These are phyloP conservation scores for Hydra vulgaris DNA, from an alignment of 30 jellyfish, hydroid and myxozoan genomes.

Conservation along the genomic window DNA sequence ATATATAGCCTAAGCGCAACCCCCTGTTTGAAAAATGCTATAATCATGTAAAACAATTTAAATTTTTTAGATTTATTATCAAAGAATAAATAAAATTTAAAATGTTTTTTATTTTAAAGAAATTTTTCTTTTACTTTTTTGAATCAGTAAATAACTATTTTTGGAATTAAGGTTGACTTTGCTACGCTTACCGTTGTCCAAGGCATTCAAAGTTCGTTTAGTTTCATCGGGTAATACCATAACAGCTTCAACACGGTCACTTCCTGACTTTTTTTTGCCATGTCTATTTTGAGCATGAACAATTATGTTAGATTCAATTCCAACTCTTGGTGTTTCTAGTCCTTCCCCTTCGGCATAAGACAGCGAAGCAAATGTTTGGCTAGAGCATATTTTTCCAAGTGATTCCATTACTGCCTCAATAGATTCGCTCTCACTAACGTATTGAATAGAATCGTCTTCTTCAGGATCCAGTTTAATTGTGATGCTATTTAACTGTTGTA, in stretches of 20 bases:
- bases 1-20: neutral
- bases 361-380: constrained; percentile 88
- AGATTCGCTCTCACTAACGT: constrained; percentile 59
- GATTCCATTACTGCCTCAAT: constrained; percentile 68
- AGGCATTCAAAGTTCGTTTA: constrained; percentile 42
- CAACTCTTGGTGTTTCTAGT: constrained; percentile 87
- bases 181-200: constrained; percentile 68
- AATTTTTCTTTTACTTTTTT: neutral
- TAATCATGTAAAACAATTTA: no score
- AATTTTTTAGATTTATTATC: no score
- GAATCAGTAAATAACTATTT: no score
- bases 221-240: constrained; percentile 70
- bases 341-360: constrained; percentile 98
- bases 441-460: constrained; percentile 95
- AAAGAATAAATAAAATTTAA: neutral
- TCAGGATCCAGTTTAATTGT: constrained; percentile 79
- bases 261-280: constrained; percentile 75
- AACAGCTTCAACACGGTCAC: constrained; percentile 77
- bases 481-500: constrained; percentile 53
- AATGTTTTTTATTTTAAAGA: neutral
- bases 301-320: constrained; percentile 53
- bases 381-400: constrained; percentile 76
- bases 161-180: neutral
- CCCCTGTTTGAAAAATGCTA: no score
- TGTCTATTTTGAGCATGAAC: constrained; percentile 91